Evolutionary conservation across 2,113 vertebrate species (phyloP).

Genomic region (Cyprinodon variegatus): DNA sequence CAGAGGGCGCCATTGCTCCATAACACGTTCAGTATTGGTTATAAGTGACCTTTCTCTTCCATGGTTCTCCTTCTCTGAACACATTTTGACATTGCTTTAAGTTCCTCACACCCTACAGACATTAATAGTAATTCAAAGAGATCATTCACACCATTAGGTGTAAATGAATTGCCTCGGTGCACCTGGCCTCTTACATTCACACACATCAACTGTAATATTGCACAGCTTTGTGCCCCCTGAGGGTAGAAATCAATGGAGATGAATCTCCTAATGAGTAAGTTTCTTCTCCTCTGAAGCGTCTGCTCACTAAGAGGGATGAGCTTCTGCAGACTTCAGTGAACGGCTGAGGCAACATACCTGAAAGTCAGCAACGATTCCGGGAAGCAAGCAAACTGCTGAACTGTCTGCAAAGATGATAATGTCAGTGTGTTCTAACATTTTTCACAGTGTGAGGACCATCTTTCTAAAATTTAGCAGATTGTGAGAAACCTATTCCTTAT

Average conservation of each 20-base stretch:
- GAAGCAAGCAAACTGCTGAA: constrained; percentile 43
- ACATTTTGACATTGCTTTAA: constrained; percentile 18
- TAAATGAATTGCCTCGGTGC: constrained; percentile 25
- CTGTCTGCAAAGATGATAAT: background rate
- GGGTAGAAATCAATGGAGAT: constrained; percentile 62
- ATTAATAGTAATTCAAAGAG: constrained; percentile 25
- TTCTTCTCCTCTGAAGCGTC: constrained; percentile 43
- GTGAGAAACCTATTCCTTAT: no score
- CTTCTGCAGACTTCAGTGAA: constrained; percentile 49
- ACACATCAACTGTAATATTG: constrained; percentile 21
- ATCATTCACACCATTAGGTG: constrained; percentile 8
- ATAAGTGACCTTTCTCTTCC: background rate
- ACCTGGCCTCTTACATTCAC: constrained; percentile 41
- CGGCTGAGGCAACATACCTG: constrained; percentile 38
- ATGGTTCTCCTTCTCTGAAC: constrained; percentile 2
- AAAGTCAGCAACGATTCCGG: constrained; percentile 57
- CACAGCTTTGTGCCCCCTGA: constrained; percentile 19
- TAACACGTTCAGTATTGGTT: constrained; percentile 5
- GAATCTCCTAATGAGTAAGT: constrained; percentile 51
- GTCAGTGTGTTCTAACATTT: background rate
- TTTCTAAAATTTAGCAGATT: no score
- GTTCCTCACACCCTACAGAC: background rate
- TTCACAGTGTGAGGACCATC: no score
- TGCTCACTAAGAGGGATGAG: constrained; percentile 45
- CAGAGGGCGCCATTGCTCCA: constrained; percentile 72